Evolutionary conservation across 1,140 invertebrate genomes (phyloP).

Genomic region (Leucophenga varia): DNA sequence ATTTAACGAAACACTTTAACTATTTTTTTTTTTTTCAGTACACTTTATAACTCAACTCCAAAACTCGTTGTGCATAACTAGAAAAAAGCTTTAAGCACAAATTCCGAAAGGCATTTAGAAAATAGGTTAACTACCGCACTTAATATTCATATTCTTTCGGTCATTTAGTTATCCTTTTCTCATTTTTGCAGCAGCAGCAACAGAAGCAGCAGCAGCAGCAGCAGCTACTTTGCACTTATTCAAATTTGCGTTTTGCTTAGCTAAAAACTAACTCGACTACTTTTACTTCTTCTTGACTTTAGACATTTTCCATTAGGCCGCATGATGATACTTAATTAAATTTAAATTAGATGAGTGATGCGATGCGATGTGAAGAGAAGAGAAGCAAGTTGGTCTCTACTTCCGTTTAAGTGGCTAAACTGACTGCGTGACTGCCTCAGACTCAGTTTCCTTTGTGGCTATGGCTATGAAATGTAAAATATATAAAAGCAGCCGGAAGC

Average conservation of each 20-base stretch:
- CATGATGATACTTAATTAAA: conserved; percentile 49
- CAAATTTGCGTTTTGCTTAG: neutral
- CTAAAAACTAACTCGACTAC: neutral
- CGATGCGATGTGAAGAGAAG: too few relatives aligned
- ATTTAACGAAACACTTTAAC: too few relatives aligned
- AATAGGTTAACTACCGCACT: conserved; percentile 51
- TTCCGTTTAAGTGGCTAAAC: conserved; percentile 33
- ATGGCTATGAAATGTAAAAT: conserved; percentile 8
- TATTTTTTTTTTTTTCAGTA: too few relatives aligned
- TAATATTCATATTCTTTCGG: conserved; percentile 45
- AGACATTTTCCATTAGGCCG: conserved; percentile 33
- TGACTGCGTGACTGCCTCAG: neutral
- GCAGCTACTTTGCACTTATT: too few relatives aligned
- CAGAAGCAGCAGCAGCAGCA: too few relatives aligned
- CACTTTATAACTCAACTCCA: too few relatives aligned
- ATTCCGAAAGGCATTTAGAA: conserved; percentile 37
- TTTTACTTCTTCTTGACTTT: too few relatives aligned
- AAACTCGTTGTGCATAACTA: too few relatives aligned
- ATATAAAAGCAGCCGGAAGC: too few relatives aligned
- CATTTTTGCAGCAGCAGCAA: too few relatives aligned
- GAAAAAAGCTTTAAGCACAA: too few relatives aligned
- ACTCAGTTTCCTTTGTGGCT: conserved; percentile 12
- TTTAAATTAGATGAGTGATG: conserved; percentile 54
- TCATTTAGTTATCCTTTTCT: too few relatives aligned
- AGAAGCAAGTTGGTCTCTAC: conserved; percentile 49